Base-by-base conservation (phyloP, 2,797 vertebrate genomes). In the Salmo trutta region DNA sequence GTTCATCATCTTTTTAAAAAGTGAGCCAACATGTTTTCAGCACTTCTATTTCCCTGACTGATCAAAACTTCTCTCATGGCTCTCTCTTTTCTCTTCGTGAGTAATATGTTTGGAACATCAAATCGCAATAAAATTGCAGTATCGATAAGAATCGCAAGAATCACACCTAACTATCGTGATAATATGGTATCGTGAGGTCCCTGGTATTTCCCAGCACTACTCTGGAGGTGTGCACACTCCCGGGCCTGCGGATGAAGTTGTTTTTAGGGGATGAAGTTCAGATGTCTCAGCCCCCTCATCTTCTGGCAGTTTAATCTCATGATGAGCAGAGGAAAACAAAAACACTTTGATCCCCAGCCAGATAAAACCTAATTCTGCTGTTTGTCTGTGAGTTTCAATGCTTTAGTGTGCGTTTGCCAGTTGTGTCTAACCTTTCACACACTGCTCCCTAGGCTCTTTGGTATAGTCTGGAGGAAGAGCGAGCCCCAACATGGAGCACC, bases 401-500 rank as follows among this genome's bases (percentile, higher is more conserved):
- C 15, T 31, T 66, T 27, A 68, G 47, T 75, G 27, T 76, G 72
- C 33, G 62, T 67, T 36, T 74, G 73, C 31, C 29, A 21, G 73
- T 74, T 70, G 29, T 33, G 8, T n/a, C 59, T 62, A 62, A 62
- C n/a, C 59, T 62, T 12, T 24, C 7, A 21, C 59, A 6, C 54
- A 19, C 19, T 15, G 17, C 59, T 12, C 59, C n/a, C 3, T 10
- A 2, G 59, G 59, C 6, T 62, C 59, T 67, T 17, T 4, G 29
- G 27, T 31, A 1, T 67, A 6, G 65, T 66, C 76, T 31, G 67
- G 74, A 66, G 79, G 75, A 70, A 81, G 78, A 75, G 79, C 81
- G 77, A 73, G 86, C 82, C 78, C 77, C 66, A 64, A 77, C 86
- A 79, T 19, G 73, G 52, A 82, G 79, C 71, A 83, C 85, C 85